Base-by-base conservation (phyloP, 2,797 vertebrate genomes). In the Mycteria americana region DNA sequence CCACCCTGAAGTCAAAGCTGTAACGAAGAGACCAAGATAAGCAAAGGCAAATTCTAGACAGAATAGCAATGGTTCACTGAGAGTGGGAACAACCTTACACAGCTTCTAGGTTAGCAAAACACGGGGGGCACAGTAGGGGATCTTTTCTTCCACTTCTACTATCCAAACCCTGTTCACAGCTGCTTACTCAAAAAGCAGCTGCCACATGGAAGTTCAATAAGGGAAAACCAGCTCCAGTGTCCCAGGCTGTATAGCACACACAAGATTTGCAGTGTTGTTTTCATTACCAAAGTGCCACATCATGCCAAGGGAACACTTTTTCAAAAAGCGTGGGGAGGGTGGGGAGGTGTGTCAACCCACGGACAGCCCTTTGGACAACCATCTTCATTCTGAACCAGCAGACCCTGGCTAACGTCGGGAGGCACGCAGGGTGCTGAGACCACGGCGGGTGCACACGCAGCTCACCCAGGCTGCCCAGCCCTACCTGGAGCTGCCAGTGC, bases 401-500 rank as follows among this genome's bases (percentile, higher is more conserved):
- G 11, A 35, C 16, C 13, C 31, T 25, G 67, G 45, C 11, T 50
- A 25, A 27, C 3, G 3, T 0, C 1, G 2, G 65, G 76, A 78
- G 59, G n/a, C 7, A 5, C 5, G 48, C 23, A 62, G 68, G 60
- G 54, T 27, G 60, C 86, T 30, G 78, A 90, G 83, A 25, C 45
- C 74, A 59, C 0, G 6, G 54, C 1, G 13, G 39, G 70, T 16
- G 37, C 46, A 13, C 6, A 3, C 1, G 21, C 25, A 70, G 63
- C 84, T 76, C 27, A 19, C 35, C 59, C 70, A 24, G 86, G 82
- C 62, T 74, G 51, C 86, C 57, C 72, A 62, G 77, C 92, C 92
- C 88, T 85, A 35, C 56, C 51, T 2, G 19, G 88, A 93, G 94
- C 81, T 94, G 94, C 78, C 90, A 73, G 65, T 84, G 90, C 92